These are phyloP conservation scores for Hycleus phaleratus DNA, from an alignment of 1,140 invertebrate genomes.

Conservation along the genomic window DNA sequence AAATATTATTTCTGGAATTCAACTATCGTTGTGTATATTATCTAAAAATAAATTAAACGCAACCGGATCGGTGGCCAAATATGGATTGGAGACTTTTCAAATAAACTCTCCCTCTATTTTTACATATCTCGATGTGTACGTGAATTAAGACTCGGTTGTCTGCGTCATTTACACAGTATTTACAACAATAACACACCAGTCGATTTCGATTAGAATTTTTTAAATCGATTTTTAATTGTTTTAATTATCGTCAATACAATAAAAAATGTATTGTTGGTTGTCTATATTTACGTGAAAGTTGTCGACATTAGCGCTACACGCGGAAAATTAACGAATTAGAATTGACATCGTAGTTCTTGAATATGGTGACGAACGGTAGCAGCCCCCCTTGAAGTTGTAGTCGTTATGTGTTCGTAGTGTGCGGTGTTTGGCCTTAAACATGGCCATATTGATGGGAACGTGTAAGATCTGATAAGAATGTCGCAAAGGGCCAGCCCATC, in stretches of 20 bases:
- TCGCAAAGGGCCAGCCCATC: conserved; percentile 50
- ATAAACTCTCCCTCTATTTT: too few relatives aligned
- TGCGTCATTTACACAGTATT: background rate
- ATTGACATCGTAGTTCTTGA: too few relatives aligned
- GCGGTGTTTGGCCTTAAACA: conserved; percentile 31
- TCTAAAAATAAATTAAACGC: conserved; percentile 22
- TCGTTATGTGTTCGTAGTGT: conserved; percentile 2
- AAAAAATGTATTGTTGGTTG: conserved; percentile 18
- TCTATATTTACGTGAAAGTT: background rate
- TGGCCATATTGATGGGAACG: conserved; percentile 41
- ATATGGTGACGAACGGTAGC: background rate
- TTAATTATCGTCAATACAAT: too few relatives aligned
- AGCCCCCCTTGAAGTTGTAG: conserved; percentile 25
- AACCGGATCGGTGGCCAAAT: conserved; percentile 27
- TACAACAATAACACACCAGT: too few relatives aligned
- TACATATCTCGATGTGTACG: background rate
- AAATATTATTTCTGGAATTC: too few relatives aligned
- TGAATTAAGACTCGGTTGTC: background rate
- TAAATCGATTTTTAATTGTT: background rate
- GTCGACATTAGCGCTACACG: background rate
- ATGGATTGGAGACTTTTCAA: conserved; percentile 7
- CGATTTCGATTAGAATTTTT: too few relatives aligned
- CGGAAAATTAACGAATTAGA: background rate
- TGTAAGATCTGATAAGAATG: conserved; percentile 33
- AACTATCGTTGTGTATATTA: too few relatives aligned